Evolutionary conservation across 2,113 vertebrate species (phyloP).

Genomic region (Odontophorus gujanensis): DNA sequence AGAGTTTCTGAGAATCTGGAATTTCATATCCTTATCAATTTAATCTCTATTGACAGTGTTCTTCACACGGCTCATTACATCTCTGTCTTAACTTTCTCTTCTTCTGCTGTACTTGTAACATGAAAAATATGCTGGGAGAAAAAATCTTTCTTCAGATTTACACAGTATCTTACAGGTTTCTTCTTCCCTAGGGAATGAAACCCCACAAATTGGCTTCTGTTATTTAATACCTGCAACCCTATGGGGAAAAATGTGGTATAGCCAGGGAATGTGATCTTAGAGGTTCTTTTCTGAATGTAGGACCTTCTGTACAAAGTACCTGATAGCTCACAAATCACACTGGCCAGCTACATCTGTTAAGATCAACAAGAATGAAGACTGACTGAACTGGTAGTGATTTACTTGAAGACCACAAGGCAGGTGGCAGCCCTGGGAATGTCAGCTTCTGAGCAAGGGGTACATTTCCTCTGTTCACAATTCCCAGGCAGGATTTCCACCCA

Average conservation of each 20-base stretch:
- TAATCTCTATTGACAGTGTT: background rate
- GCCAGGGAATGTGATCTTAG: background rate
- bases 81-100: background rate
- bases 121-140: background rate
- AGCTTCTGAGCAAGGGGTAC: background rate
- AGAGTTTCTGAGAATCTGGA: background rate
- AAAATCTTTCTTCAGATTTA: background rate
- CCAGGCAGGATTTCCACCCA: background rate
- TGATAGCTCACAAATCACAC: background rate
- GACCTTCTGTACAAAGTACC: background rate
- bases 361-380: background rate
- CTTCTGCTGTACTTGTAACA: background rate
- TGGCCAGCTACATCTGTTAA: fast-evolving
- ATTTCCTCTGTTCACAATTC: background rate
- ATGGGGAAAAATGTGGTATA: background rate
- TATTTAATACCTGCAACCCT: background rate
- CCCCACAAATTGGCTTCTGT: background rate
- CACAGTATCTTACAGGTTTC: background rate
- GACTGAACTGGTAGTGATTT: background rate
- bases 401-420: fast-evolving
- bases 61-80: background rate
- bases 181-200: background rate
- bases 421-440: background rate
- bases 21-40: background rate
- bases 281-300: background rate